Evolutionary conservation across 2,113 vertebrate genomes (phyloP), one percentile per base, ranked within the genome.

Genomic region (Macquaria ambigua): DNA sequence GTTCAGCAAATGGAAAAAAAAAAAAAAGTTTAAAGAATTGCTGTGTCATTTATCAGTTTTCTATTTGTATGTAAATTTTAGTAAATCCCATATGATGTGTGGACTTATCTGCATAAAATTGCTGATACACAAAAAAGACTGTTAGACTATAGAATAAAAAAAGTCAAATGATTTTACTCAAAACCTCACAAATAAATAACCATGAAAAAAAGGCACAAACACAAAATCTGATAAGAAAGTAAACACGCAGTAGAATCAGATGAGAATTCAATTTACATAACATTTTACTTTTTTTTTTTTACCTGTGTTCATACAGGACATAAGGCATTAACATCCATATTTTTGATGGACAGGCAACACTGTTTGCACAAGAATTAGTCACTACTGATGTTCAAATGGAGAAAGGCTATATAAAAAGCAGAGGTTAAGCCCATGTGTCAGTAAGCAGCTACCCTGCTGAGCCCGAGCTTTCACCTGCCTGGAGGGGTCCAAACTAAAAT

Each of bases 31-130:
- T 77, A 43, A 82, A 81, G 73, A 81, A 79, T 67, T 39, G 48
- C 20, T 72, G 50, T 53, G 76, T 41, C 69, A 75, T 56, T 79
- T 63, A 79, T 87, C 74, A 61, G 77, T 81, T 91, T 89, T 89
- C 81, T 79, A 88, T 89, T 90, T 87, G 79, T 81, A 86, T 90
- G 89, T 84, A 74, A 67, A 87, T 89, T 71, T 80, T 0, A 62
- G 53, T 79, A 73, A 87, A 88, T 84, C 71, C 75, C 43, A 83
- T 69, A 46, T 77, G 34, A 74, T 67, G 41, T 66, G 56, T 70
- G 50, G 28, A 46, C 21, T 21, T 58, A 74, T 72, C 58, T 74
- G 73, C 63, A 84, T 79, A 70, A 89, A 87, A 61, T 66, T 77
- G 72, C 43, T 82, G 73, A 78, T 9, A 77, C 25, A 50, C 15